Evolutionary conservation across 2,888 invertebrate species (phyloP).

Genomic region (Standfussiana lucernea): DNA sequence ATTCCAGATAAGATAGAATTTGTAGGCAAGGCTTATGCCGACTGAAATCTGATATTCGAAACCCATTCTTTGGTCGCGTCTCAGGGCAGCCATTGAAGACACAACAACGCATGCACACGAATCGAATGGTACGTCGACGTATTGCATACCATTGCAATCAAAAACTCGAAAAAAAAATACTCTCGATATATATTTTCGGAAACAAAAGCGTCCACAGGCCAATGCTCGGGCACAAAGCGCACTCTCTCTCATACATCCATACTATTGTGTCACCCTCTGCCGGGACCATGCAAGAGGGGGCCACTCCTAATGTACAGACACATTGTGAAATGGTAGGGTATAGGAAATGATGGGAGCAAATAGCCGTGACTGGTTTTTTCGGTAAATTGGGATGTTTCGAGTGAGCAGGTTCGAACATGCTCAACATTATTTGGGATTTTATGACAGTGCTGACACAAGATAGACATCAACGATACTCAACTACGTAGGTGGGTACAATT

Average conservation of each 20-base stretch:
- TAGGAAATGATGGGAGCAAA: constrained; percentile 61
- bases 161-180: constrained; percentile 46
- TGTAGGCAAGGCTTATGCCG: not conserved
- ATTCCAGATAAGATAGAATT: not conserved
- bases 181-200: constrained; percentile 63
- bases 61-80: not conserved
- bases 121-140: constrained; percentile 19
- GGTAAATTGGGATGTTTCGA: constrained; percentile 21
- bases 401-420: constrained; percentile 6
- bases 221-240: constrained; percentile 78
- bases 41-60: not conserved
- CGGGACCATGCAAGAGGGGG: constrained; percentile 68
- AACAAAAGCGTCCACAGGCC: constrained; percentile 76
- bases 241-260: constrained; percentile 75
- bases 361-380: constrained; percentile 49
- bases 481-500: not conserved
- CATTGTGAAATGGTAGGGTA: constrained; percentile 65
- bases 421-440: not conserved
- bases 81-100: constrained; percentile 11
- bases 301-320: constrained; percentile 69
- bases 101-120: constrained; percentile 24
- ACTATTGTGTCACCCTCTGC: constrained; percentile 72
- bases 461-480: not conserved
- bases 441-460: not conserved
- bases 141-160: constrained; percentile 38